Conservation (phyloP, 30 jellyfish, hydroid and myxozoan genomes). For the Turritopsis rubra region DNA sequence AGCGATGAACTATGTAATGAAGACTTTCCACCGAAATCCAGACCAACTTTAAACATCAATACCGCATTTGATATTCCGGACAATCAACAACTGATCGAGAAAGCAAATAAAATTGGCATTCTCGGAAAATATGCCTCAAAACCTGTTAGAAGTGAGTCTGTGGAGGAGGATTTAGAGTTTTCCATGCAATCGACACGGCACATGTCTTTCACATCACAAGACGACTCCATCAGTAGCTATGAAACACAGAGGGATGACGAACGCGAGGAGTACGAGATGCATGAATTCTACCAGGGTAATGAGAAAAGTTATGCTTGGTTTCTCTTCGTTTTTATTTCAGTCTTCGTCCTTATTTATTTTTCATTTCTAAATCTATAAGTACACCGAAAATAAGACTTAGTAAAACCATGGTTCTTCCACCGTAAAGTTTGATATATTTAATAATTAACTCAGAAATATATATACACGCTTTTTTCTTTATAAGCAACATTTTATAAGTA, state of each 20-base stretch:
- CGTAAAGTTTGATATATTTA: no score
- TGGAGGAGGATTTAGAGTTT: background rate
- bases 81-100: background rate
- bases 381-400: no score
- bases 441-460: no score
- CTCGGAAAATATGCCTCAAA: background rate
- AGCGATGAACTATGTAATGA: background rate
- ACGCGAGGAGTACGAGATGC: background rate
- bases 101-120: background rate
- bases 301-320: no score
- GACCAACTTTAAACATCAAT: background rate
- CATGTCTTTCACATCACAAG: background rate
- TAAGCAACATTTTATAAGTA: no score
- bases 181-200: background rate
- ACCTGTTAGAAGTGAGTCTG: background rate
- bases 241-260: background rate
- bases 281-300: background rate
- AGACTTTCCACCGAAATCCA: background rate
- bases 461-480: no score
- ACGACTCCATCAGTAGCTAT: background rate
- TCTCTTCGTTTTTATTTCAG: no score
- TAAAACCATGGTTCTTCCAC: no score
- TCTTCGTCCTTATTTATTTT: no score
- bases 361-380: no score
- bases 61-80: background rate